Base-by-base conservation (phyloP, 1,140 invertebrate species). In the Steinernema khuongi region DNA sequence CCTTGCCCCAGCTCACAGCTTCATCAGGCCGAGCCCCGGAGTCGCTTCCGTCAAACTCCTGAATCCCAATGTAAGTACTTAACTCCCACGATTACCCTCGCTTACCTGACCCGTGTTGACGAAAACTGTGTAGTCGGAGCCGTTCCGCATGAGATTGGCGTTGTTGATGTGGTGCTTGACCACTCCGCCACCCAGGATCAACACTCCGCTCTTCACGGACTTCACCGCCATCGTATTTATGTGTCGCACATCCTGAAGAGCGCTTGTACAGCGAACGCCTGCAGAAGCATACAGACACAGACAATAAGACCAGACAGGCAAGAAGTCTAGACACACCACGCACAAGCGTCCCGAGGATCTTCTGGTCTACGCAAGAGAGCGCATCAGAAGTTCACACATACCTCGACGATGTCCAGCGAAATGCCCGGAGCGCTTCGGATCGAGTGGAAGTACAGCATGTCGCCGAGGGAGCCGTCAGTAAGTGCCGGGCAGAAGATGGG, bases 141-240 rank as follows among this genome's bases (percentile, higher is more conserved):
- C 96, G 88, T 99, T 99, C 80, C 96, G 90, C 94, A 97, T 96
- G 70, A 97, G 87, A 89, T 97, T 97, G 2, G 94, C 94, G 88
- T 97, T 97, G 86, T 93, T 96, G 74, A 98, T 97, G 84, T 99
- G 97, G 88, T 99, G 97, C 87, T 99, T 99, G n/a, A 97, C 89
- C 0, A 99, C 87, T 7, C 96, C 96, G 60, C 96, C 96, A 11
- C 97, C 97, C 50, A 99, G 86, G 79, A 99, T 97, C 36, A 99
- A 91, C 89, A 98, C 93, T 18, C 96, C 97, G 68, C 92, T 92
- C 81, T 94, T 92, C 17, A 90, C 87, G 1, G 96, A 92, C 86
- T 93, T 94, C 0, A 97, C 91, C 18, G 96, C 92, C 89, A 97
- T 94, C 30, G 91, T 91, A 87, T 99, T 99, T 7, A 99, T 85